Base-by-base conservation (phyloP, 2,113 vertebrate species). In the Caranx ignobilis region DNA sequence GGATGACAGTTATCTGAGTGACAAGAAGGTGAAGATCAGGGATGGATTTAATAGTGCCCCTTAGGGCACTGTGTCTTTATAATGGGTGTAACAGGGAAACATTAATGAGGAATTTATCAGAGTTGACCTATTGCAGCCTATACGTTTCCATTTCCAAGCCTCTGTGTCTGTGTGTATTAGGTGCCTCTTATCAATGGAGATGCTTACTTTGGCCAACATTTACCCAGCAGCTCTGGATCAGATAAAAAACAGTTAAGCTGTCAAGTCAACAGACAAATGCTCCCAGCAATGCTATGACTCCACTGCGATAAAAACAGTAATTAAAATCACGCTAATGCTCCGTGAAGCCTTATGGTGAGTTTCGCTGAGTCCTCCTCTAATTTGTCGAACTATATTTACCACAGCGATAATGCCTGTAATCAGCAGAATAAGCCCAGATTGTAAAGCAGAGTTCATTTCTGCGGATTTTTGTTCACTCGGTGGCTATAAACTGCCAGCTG, bases 161-260 rank as follows among this genome's bases (percentile, higher is more conserved):
- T 26, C 6, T 35, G 26, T 26, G 31, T 21, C 39, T 11, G 18
- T 59, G 5, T 39, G 16, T n/a, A 66, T 75, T n/a, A 9, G 45
- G 62, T 67, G 18, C 11, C 52, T 70, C 26, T 75, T 56, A 81
- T 82, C 62, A 19, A 31, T 41, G 34, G 6, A 39, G 41, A 61
- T 69, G 41, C 72, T 48, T 80, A 8, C 48, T 71, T 62, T 63
- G 19, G n/a, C 75, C 59, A 50, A 4, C 76, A 26, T 69, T 39
- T 68, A 16, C 54, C 67, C 72, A 59, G 64, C 45, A 61, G 6
- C 32, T 26, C 16, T 16, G 9, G 60, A 67, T 87, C 56, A 75
- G 74, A 81, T 84, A 81, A 67, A 54, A 81, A 74, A 52, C 74
- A 72, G 59, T 83, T 76, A 79, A 78, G 75, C 81, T 86, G 76